Percentiles rank a stretch among this genome's conserved stretches.
Conservation (phyloP, 1,140 invertebrate genomes). For the Drosophila ercepeae region DNA sequence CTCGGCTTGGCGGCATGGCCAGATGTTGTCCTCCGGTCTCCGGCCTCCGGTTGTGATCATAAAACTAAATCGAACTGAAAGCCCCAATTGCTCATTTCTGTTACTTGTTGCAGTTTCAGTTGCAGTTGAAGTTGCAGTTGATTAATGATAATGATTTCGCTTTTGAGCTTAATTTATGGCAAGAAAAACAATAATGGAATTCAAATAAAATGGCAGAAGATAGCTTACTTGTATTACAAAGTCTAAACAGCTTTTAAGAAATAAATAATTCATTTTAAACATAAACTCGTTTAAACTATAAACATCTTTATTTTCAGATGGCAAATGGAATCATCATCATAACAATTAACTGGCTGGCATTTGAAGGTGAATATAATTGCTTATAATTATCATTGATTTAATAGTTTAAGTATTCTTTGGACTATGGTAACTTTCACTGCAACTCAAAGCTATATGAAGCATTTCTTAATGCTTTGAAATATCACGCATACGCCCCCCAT, state of each 20-base stretch:
- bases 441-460: background rate
- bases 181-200: constrained; percentile 2
- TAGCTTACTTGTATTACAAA: background rate
- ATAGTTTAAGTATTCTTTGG: no score
- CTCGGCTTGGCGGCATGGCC: constrained; percentile 8
- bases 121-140: constrained; percentile 33
- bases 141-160: constrained; percentile 40
- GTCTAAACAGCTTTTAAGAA: background rate
- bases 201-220: background rate
- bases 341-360: background rate
- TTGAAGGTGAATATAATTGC: background rate
- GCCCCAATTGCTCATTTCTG: constrained; percentile 37
- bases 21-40: constrained; percentile 24
- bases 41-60: constrained; percentile 20
- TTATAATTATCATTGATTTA: background rate
- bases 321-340: background rate
- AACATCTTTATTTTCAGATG: background rate
- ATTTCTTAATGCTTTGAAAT: background rate
- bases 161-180: constrained; percentile 20
- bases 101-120: no score
- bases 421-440: background rate
- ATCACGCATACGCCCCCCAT: constrained; percentile 53
- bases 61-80: constrained; percentile 37
- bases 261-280: background rate
- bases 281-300: background rate